phyloP scores from a whole-genome alignment of 2,113 vertebrate species.

The Xiphophorus hellerii region DNA sequence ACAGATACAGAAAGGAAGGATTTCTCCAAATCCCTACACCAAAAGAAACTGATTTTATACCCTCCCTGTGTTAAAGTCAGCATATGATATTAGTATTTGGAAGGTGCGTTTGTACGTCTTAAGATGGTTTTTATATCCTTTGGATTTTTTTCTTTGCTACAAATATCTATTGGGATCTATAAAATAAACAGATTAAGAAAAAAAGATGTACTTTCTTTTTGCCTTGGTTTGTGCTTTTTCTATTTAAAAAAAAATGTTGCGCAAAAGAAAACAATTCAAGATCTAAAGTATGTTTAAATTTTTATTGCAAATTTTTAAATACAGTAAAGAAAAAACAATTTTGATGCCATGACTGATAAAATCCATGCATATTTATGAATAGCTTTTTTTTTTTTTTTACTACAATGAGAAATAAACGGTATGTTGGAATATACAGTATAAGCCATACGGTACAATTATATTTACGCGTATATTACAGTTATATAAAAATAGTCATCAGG shows the following conservation, averaged over 20 bases:
- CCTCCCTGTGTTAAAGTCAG: constrained; percentile 64
- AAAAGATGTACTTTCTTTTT: not conserved
- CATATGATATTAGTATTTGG: constrained; percentile 56
- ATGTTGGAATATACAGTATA: constrained; percentile 64
- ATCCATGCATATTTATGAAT: constrained; percentile 67
- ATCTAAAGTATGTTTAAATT: constrained; percentile 22
- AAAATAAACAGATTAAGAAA: constrained; percentile 49
- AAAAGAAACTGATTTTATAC: constrained; percentile 77
- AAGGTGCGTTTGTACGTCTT: constrained; percentile 55
- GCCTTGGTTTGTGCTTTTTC: not conserved
- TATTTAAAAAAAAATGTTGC: not conserved
- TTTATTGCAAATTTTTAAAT: constrained; percentile 72
- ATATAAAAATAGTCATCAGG: constrained; percentile 77
- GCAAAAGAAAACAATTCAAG: constrained; percentile 40
- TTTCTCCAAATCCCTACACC: constrained; percentile 73
- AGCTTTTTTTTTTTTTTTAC: constrained; percentile 41
- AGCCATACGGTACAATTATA: constrained; percentile 60
- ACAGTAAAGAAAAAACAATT: constrained; percentile 65
- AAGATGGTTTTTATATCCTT: constrained; percentile 55
- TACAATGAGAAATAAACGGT: constrained; percentile 59
- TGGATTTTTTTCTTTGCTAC: constrained; percentile 39
- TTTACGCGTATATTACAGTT: constrained; percentile 60
- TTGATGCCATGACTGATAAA: constrained; percentile 47
- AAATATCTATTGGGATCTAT: constrained; percentile 50
- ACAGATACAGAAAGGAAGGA: constrained; percentile 73